Evolutionary conservation across 2,888 invertebrate genomes (phyloP), one percentile per base, ranked within the genome.

Genomic region (Mactromeris polynyma): DNA sequence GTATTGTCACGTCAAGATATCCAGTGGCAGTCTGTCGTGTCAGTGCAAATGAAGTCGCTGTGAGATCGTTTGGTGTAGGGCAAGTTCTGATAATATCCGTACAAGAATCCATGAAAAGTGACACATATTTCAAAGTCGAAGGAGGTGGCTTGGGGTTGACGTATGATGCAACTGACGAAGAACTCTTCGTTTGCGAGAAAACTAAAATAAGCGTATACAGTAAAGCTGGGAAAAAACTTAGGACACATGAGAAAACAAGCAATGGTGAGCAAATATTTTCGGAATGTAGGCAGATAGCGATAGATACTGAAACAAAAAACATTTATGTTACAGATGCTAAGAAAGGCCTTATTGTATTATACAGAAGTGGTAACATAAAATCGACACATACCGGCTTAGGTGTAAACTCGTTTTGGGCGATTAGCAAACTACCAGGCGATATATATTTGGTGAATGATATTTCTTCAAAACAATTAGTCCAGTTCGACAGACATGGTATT

Each of bases 241-340:
- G 81, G 31, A 19, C 36, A 54, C 38, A 40, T 40, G 81, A 38
- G 4, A 82, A 38, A 36, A 54, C 38, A 11, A 40, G 64, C n/a
- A 82, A 82, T 38, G 64, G 40, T 38, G 38, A 82, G 38, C 38
- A 31, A 36, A n/a, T 58, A 26, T 64, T 82, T 64, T 40, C 26
- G 11, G 38, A 38, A 0, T 82, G 58, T 38, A 82, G 81, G 64
- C 58, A 82, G 40, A 82, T 82, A 19, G 21, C 58, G 7, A 26
- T 82, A 82, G 64, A 64, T 40, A 33, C 64, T 40, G 64, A 64
- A 40, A 82, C 38, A 82, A 64, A 82, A 82, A 19, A 64, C 14
- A 40, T 82, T 9, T 58, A 38, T 40, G n/a, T 82, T 2, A 82
- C 81, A 14, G 81, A 82, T 82, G 36, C 51, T 38, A 64, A 64